phyloP scores from a whole-genome alignment of 2,113 vertebrate genomes.

The Seriola aureovittata region DNA sequence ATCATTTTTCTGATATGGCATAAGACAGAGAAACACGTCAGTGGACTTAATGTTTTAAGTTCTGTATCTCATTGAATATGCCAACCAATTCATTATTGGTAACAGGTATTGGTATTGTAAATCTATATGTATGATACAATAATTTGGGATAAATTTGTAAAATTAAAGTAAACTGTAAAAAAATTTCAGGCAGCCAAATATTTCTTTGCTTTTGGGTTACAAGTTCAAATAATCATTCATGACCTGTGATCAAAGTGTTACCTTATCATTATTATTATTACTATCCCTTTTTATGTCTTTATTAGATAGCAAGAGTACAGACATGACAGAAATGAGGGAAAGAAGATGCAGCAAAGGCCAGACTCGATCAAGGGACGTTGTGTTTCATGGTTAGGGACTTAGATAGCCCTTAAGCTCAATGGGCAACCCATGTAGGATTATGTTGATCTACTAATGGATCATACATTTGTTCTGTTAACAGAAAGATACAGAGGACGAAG shows the following conservation, averaged over 20 bases:
- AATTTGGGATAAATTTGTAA: background rate
- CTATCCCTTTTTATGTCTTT: background rate
- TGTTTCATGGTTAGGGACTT: background rate
- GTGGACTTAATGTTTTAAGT: too few species aligned
- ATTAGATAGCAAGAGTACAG: background rate
- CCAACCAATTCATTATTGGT: too few species aligned
- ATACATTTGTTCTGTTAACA: constrained; percentile 76
- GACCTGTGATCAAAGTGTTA: too few species aligned
- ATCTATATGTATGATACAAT: background rate
- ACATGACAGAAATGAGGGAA: background rate
- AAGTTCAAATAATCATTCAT: too few species aligned
- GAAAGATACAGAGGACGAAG: constrained; percentile 98
- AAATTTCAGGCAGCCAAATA: too few species aligned
- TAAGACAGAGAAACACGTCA: background rate
- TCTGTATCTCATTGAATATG: too few species aligned
- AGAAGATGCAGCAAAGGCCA: background rate
- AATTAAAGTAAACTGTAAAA: too few species aligned
- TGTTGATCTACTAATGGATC: background rate
- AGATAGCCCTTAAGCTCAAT: background rate
- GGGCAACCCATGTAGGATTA: background rate
- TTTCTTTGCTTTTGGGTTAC: too few species aligned
- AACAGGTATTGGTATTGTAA: too few species aligned
- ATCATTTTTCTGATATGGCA: background rate
- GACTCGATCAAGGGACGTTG: background rate
- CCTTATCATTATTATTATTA: too few species aligned